Conservation (phyloP, 2,888 invertebrate species). For the Catocala sponsa region DNA sequence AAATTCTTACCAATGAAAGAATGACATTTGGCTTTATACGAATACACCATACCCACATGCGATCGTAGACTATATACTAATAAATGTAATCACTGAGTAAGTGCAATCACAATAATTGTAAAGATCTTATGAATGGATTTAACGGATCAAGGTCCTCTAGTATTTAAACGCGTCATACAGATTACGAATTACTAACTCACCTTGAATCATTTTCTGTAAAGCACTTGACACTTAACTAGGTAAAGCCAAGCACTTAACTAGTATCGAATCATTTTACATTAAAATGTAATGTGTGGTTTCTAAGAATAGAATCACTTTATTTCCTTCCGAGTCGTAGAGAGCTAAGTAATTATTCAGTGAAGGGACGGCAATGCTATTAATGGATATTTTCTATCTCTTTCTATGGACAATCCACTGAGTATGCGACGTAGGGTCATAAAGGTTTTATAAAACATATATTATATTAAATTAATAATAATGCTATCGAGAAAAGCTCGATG, state of each 20-base stretch:
- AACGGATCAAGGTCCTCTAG: background rate
- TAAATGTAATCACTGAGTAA: background rate
- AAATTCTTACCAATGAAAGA: slow-evolving; percentile 18
- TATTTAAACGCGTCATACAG: background rate
- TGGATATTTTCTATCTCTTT: background rate
- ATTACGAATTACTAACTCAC: slow-evolving; percentile 4
- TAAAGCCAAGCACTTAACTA: background rate
- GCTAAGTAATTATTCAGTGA: slow-evolving; percentile 6
- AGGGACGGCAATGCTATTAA: background rate
- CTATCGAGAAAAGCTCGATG: too few species aligned
- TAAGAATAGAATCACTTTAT: slow-evolving; percentile 6
- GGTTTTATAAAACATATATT: too few species aligned
- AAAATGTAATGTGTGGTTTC: background rate
- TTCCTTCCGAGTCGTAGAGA: background rate
- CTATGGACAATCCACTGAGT: too few species aligned
- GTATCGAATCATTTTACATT: background rate
- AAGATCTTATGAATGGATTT: slow-evolving; percentile 4
- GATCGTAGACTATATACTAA: slow-evolving; percentile 11
- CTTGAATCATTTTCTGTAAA: slow-evolving; percentile 22
- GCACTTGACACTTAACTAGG: slow-evolving; percentile 10
- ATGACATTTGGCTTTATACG: slow-evolving; percentile 4
- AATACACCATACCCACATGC: slow-evolving; percentile 8
- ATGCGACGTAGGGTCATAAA: too few species aligned
- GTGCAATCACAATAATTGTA: background rate
- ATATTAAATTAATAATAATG: too few species aligned